phyloP scores from a whole-genome alignment of 2,113 vertebrate species.

The Eupsittula cactorum region DNA sequence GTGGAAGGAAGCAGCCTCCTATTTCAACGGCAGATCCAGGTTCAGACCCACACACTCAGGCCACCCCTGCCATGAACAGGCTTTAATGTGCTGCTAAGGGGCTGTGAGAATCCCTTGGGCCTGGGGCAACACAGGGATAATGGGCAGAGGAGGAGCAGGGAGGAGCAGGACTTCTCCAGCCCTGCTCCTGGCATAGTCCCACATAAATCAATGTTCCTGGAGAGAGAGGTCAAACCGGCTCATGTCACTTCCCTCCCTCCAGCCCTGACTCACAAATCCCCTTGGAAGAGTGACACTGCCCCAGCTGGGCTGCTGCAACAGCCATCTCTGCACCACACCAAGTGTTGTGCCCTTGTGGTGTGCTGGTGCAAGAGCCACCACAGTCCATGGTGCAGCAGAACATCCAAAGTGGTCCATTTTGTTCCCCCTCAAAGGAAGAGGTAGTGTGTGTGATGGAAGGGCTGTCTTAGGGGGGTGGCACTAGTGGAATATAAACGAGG shows the following conservation, averaged over 20 bases:
- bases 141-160: neutral
- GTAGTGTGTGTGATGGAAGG: accelerated
- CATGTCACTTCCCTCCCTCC: neutral
- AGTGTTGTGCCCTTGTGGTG: accelerated
- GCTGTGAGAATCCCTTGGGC: accelerated
- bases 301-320: accelerated
- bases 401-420: neutral
- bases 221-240: neutral
- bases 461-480: neutral
- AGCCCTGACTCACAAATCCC: neutral
- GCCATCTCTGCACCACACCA: accelerated
- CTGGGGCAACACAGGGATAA: neutral
- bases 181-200: neutral
- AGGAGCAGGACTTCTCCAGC: neutral
- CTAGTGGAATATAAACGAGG: accelerated
- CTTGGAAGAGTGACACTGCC: neutral
- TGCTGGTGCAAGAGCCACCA: neutral
- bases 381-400: neutral
- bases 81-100: neutral
- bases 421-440: neutral
- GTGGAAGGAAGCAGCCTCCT: neutral
- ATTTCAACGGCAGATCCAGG: neutral
- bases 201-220: accelerated
- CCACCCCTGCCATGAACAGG: neutral
- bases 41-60: neutral